phyloP scores from a whole-genome alignment of 2,888 invertebrate species.

The Anthophora plumipes region DNA sequence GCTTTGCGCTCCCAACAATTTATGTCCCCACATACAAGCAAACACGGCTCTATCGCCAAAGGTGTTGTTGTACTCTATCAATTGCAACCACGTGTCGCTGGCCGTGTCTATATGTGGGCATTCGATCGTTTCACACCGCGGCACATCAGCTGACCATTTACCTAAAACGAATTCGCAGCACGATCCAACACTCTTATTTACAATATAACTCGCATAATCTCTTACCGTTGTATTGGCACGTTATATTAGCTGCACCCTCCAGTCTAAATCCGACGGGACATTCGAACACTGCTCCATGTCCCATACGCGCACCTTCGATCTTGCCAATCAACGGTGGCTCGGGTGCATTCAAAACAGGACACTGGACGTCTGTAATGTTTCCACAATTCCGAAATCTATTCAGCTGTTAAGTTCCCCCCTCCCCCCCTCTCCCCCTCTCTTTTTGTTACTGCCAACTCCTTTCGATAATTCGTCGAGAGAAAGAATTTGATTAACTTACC shows the following conservation, averaged over 20 bases:
- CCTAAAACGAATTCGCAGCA: slow-evolving; percentile 84
- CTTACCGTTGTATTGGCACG: slow-evolving; percentile 88
- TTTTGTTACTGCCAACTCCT: too few species aligned
- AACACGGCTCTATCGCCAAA: slow-evolving; percentile 93
- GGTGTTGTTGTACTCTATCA: slow-evolving; percentile 92
- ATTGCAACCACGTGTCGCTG: slow-evolving; percentile 89
- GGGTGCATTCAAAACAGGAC: slow-evolving; percentile 83
- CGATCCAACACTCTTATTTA: neutral
- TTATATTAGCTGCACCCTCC: slow-evolving; percentile 91
- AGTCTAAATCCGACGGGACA: slow-evolving; percentile 93
- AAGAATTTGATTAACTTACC: slow-evolving; percentile 88
- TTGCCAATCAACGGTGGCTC: slow-evolving; percentile 89
- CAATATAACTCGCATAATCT: neutral
- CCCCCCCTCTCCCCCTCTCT: too few species aligned
- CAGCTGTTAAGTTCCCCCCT: too few species aligned
- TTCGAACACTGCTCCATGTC: slow-evolving; percentile 91
- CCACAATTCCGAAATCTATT: too few species aligned
- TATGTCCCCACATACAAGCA: slow-evolving; percentile 93
- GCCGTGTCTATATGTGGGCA: slow-evolving; percentile 89
- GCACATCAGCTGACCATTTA: slow-evolving; percentile 91
- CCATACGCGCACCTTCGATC: slow-evolving; percentile 91
- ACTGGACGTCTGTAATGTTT: slow-evolving; percentile 83
- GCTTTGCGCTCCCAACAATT: slow-evolving; percentile 90
- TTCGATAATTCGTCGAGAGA: neutral
- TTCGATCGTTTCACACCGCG: slow-evolving; percentile 91